These are phyloP conservation scores for Myxocyprinus asiaticus DNA, from an alignment of 2,113 vertebrate species.

Conservation along the genomic window DNA sequence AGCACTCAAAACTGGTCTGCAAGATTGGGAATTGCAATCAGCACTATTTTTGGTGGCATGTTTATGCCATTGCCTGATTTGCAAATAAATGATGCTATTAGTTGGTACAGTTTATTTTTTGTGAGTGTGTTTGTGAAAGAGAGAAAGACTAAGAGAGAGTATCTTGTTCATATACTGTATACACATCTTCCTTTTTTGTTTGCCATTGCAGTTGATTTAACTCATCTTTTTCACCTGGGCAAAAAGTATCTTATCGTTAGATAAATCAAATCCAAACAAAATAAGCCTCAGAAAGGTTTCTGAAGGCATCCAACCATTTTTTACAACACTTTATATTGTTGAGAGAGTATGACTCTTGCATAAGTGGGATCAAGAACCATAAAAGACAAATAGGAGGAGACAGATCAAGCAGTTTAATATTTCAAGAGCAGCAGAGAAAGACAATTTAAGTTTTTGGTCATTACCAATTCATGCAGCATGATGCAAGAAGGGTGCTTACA, in stretches of 20 bases:
- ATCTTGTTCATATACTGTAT: neutral
- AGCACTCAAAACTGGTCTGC: too few species aligned
- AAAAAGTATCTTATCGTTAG: neutral
- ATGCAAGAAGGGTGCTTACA: constrained; percentile 57
- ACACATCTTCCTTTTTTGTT: neutral
- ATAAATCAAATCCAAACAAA: constrained; percentile 53
- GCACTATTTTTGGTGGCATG: too few species aligned
- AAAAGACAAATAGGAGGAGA: constrained; percentile 63
- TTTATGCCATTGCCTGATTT: too few species aligned
- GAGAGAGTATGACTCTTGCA: constrained; percentile 50
- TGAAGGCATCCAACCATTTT: constrained; percentile 6
- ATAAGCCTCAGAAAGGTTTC: constrained; percentile 22
- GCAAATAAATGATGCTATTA: too few species aligned
- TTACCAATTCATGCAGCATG: constrained; percentile 67
- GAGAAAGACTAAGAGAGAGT: too few species aligned
- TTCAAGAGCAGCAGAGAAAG: constrained; percentile 44
- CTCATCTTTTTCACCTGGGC: neutral
- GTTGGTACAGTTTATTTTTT: too few species aligned
- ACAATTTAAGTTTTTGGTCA: constrained; percentile 65
- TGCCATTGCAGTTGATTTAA: neutral
- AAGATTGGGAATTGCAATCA: too few species aligned
- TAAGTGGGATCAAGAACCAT: constrained; percentile 59
- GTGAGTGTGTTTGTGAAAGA: too few species aligned
- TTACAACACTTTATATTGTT: constrained; percentile 47
- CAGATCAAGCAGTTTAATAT: constrained; percentile 63